Base-by-base conservation (phyloP, 2,888 invertebrate genomes). In the Caenorhabditis virilis region DNA sequence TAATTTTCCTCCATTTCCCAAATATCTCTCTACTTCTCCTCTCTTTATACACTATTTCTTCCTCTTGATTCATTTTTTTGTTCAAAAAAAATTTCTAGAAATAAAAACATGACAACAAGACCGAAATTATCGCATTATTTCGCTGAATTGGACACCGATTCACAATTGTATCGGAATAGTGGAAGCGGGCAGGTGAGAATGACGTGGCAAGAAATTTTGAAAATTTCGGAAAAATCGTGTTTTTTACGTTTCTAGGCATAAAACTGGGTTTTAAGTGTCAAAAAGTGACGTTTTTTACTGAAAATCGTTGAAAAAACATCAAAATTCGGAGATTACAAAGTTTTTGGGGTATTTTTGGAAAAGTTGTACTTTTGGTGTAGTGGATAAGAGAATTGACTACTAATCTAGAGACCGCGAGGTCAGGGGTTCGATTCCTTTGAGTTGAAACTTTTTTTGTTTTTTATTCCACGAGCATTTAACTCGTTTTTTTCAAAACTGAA, bases 111-210 rank as follows among this genome's bases (percentile, higher is more conserved):
- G 54, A n/a, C 35, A 27, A 27, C 6, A 23, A 36, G 30, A 18
- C 27, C 25, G 15, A 15, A 13, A 1, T 33, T 55, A 7, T 49
- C 45, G 35, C 60, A 61, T 36, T 61, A 46, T 42, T 61, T 54
- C 23, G 54, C 55, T 1, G 46, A 41, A 16, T 36, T 61, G 3
- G 60, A 61, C 15, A 61, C 60, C 11, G 60, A 61, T 50, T 48
- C 53, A 20, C 46, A 45, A 2, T 47, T 61, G n/a, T 61, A 61
- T 41, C 50, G 50, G 9, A 18, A 43, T 2, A 30, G 43, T 27
- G 38, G 30, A 39, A 53, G 53, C 20, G 38, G 41, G 20, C 38
- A 2, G 6, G n/a, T 36, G 16, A 16, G 5, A n/a, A n/a, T 9
- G 30, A 9, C 30, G 13, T 30, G 30, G 30, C 30, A 30, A 30